Conservation (phyloP, 2,797 vertebrate species). For the Erethizon dorsatum region DNA sequence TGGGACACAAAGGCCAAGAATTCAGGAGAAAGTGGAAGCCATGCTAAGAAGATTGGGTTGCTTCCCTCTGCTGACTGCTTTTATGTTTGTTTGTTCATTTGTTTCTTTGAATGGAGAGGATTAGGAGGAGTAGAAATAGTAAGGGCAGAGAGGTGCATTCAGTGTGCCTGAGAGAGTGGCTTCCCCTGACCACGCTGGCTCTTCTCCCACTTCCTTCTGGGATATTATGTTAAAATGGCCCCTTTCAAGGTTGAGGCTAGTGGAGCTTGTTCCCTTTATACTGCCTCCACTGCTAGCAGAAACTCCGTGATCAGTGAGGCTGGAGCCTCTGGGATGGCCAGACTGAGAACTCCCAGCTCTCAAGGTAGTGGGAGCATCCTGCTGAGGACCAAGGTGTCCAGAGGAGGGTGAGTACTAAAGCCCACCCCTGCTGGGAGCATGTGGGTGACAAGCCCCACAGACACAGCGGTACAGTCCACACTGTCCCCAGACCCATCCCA, state of each 20-base stretch:
- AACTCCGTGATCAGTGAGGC: background rate
- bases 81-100: background rate
- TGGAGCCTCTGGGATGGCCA: no score
- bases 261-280: background rate
- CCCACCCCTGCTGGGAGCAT: background rate
- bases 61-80: background rate
- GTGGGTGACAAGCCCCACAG: background rate
- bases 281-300: background rate
- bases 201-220: background rate
- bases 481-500: background rate
- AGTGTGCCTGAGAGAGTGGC: background rate
- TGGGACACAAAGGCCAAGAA: no score
- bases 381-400: background rate
- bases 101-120: background rate
- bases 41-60: no score
- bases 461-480: no score
- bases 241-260: background rate
- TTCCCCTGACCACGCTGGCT: no score
- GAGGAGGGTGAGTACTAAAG: fast-evolving
- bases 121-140: background rate
- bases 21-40: background rate
- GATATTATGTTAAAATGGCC: background rate
- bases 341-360: background rate
- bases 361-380: background rate
- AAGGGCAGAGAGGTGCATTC: background rate